Evolutionary conservation across 2,797 vertebrate species (phyloP).

Genomic region (Pempheris klunzingeri): DNA sequence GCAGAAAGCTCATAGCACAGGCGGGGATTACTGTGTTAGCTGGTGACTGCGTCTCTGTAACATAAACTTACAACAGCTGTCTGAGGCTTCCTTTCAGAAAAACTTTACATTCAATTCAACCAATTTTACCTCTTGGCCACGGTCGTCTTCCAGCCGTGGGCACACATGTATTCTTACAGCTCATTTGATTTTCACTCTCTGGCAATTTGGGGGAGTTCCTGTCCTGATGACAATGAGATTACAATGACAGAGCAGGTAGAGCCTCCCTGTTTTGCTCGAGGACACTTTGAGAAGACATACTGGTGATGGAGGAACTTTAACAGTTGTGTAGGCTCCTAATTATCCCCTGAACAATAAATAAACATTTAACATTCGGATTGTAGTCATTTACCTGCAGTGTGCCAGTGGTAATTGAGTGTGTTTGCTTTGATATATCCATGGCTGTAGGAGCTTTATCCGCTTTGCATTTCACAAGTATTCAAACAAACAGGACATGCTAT

Average conservation of each 20-base stretch:
- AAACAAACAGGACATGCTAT: background rate
- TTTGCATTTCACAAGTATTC: slow-evolving; percentile 20
- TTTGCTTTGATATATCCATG: background rate
- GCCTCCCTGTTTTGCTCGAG: slow-evolving; percentile 21
- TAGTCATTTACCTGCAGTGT: slow-evolving; percentile 22
- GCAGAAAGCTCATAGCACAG: slow-evolving; percentile 72
- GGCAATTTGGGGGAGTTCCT: slow-evolving; percentile 9
- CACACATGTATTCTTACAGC: background rate
- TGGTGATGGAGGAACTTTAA: slow-evolving; percentile 21
- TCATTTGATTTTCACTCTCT: slow-evolving; percentile 24
- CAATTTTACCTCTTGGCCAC: slow-evolving; percentile 14
- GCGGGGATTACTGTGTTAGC: slow-evolving; percentile 66
- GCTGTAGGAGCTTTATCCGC: background rate
- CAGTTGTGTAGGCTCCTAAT: slow-evolving; percentile 10
- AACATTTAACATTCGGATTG: slow-evolving; percentile 21
- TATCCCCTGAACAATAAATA: slow-evolving; percentile 18
- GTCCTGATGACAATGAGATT: slow-evolving; percentile 15
- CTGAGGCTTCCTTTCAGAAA: slow-evolving; percentile 41
- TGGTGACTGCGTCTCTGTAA: slow-evolving; percentile 60
- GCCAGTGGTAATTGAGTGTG: slow-evolving; percentile 8
- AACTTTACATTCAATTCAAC: slow-evolving; percentile 30
- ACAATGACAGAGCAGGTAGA: background rate
- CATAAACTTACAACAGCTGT: slow-evolving; percentile 66
- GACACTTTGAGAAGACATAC: slow-evolving; percentile 7
- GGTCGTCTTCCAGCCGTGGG: background rate